Base-by-base conservation (phyloP, 2,113 vertebrate species). In the Gallinago media region DNA sequence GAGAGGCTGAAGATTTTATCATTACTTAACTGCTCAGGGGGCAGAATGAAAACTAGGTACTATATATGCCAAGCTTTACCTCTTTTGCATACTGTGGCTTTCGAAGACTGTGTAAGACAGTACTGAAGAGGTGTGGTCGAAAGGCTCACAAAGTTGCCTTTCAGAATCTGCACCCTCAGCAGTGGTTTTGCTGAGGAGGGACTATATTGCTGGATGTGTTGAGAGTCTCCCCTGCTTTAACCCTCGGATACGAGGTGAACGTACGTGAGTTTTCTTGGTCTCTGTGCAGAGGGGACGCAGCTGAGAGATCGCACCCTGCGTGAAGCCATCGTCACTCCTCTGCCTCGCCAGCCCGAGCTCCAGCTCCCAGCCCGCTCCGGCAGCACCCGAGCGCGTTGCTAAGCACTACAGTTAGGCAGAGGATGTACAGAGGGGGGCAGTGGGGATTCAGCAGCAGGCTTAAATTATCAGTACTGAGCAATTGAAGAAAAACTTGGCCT, bases 391-490 rank as follows among this genome's bases (percentile, higher is more conserved):
- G 26, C 50, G 47, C 23, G 83, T 58, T 89, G 90, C 90, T 62
- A 80, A 87, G 59, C 67, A 89, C 38, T 66, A 78, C 23, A 84
- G 58, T 94, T 90, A 92, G 62, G 90, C 95, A 25, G 13, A 12
- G 17, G 77, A 3, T 6, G 94, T 94, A 96, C 96, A 81, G 94
- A 95, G 94, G 85, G 88, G 96, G 95, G 96, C 96, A 96, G 92
- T 94, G 94, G 70, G 95, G 95, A 94, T 94, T 96, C 96, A 96
- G 96, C 95, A 95, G 96, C 90, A 84, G 75, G 2, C n/a, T 79
- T 32, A 61, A 86, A 85, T 86, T 87, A 89, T 56, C 38, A 72
- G 63, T 84, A 85, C 90, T 86, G 65, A 96, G 95, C 90, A 78
- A 52, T 0, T 29, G 65, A 90, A 81, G 63, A 61, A 88, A 84